Percentiles rank a stretch among this genome's conserved stretches.
These are phyloP conservation scores for Tapirus terrestris DNA, from an alignment of 2,113 vertebrate genomes.

Conservation along the genomic window DNA sequence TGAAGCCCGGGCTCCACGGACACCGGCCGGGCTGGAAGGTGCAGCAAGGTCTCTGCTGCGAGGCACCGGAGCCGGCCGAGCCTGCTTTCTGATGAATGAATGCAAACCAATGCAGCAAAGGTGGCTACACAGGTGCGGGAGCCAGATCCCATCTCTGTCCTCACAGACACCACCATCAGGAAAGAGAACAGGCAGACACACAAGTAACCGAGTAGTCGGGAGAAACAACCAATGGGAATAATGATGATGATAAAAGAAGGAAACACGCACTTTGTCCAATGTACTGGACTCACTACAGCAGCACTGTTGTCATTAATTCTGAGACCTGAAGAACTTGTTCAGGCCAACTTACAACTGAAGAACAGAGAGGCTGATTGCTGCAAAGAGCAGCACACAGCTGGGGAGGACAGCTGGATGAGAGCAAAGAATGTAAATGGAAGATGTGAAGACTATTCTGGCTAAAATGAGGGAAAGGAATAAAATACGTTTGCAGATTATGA, in stretches of 20 bases:
- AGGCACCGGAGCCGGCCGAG: rapidly evolving
- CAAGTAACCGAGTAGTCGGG: rapidly evolving
- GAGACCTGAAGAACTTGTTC: neutral
- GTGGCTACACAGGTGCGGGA: neutral
- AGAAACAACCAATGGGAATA: rapidly evolving
- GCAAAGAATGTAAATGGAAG: rapidly evolving
- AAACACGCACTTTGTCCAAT: rapidly evolving
- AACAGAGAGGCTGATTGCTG: neutral
- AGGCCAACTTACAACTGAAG: neutral
- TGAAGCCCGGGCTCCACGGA: rapidly evolving
- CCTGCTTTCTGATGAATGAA: neutral
- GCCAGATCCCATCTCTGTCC: neutral
- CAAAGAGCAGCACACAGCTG: neutral
- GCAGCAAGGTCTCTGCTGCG: rapidly evolving
- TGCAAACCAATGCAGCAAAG: neutral
- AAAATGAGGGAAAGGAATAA: too few species aligned
- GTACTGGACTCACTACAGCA: rapidly evolving
- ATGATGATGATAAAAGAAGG: rapidly evolving
- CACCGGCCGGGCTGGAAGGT: rapidly evolving
- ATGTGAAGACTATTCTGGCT: neutral
- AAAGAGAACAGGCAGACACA: neutral
- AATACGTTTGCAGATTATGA: neutral
- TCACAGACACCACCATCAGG: neutral
- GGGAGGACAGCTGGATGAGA: rapidly evolving
- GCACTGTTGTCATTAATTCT: rapidly evolving